Base-by-base conservation (phyloP, 2,888 invertebrate species). In the Drosophila engyochracea region DNA sequence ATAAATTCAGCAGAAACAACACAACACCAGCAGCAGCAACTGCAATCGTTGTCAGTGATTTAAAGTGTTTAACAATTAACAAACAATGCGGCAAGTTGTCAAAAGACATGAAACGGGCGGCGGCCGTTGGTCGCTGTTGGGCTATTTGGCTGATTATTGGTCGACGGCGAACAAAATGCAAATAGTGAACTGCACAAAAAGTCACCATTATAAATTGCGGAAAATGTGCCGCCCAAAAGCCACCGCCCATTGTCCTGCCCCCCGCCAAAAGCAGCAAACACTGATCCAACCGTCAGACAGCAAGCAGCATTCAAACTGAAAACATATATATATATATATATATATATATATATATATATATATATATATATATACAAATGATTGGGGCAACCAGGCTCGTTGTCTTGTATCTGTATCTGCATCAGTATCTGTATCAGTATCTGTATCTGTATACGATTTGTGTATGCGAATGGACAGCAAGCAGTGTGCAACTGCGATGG, bases 61-160 rank as follows among this genome's bases (percentile, higher is more conserved):
- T 85, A 83, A 90, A 81, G 83, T 84, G 76, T 83, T 72, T 81
- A 88, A 90, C 83, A 85, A 88, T 85, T 90, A 90, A 90, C 84
- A 76, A 81, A 89, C 77, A 82, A 80, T 82, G 83, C 88, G 87
- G 83, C 81, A 82, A 83, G 82, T 86, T 84, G 87, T 87, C 82
- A 84, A 84, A 88, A 79, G 85, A 86, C 89, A 84, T 75, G 86
- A 88, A 88, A 88, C 64, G 69, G 83, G 85, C 78, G 81, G 79
- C 52, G 31, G 22, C 47, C 28, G 44, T 49, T 28, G 44, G 12
- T 22, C 16, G 33, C 10, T 4, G 47, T 16, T 58, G 37, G 30
- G 16, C 39, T 65, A 19, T 55, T 28, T 70, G 30, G 44, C 31
- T 47, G 57, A 35, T 66, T 66, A 66, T 66, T 65, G 65, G 52